Conservation (phyloP, 2,888 invertebrate species). For the Chaitophorus viminalis region DNA sequence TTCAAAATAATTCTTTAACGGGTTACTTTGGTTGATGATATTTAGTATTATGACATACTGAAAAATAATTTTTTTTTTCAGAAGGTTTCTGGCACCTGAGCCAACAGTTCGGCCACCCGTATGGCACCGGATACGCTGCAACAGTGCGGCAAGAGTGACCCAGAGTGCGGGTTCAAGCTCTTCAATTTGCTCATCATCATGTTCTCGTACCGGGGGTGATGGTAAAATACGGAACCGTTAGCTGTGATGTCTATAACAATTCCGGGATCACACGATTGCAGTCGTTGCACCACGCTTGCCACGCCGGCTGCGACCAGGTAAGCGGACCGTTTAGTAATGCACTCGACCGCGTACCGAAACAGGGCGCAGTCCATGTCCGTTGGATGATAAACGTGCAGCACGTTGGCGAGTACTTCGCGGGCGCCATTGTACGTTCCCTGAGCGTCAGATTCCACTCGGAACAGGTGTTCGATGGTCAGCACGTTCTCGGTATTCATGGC, state of each 20-base stretch:
- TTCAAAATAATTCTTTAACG: no score
- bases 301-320: conserved; percentile 7
- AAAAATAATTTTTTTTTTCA: no score
- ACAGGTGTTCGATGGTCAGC: conserved; percentile 8
- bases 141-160: neutral
- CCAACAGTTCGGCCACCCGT: neutral
- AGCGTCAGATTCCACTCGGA: neutral
- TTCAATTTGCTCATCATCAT: neutral
- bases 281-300: neutral
- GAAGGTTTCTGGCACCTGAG: neutral
- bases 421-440: fast-evolving
- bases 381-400: neutral
- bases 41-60: no score
- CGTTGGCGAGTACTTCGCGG: neutral
- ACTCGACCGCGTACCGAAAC: conserved; percentile 22
- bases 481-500: neutral
- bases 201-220: neutral
- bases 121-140: neutral
- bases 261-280: neutral
- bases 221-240: neutral
- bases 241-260: neutral
- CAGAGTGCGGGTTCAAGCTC: neutral
- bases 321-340: conserved; percentile 27
- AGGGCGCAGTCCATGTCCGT: conserved; percentile 16
- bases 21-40: no score